These are phyloP conservation scores for Zoanthus sociatus DNA, from an alignment of 92 coral and sea anemone species.

Conservation along the genomic window DNA sequence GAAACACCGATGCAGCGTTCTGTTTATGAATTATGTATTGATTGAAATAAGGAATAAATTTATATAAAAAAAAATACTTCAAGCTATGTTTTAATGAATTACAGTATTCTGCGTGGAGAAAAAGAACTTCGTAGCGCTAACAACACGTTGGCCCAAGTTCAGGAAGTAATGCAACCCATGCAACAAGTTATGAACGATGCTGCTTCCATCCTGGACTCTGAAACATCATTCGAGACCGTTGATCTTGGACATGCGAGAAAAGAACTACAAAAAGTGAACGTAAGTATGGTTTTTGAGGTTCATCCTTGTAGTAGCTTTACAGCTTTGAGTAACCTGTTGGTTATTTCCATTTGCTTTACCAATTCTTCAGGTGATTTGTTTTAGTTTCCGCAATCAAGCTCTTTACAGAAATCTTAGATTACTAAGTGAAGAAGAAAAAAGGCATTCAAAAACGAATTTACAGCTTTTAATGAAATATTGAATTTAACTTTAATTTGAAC, in stretches of 20 bases:
- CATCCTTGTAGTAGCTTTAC: background rate
- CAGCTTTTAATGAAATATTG: background rate
- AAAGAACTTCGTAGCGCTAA: slow-evolving; percentile 82
- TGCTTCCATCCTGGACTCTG: slow-evolving; percentile 82
- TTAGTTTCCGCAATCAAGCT: background rate
- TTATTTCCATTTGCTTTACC: too few species aligned
- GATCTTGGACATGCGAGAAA: slow-evolving; percentile 80
- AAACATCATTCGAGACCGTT: slow-evolving; percentile 76
- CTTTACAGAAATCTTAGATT: background rate
- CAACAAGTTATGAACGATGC: slow-evolving; percentile 88
- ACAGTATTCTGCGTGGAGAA: slow-evolving; percentile 69
- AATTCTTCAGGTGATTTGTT: too few species aligned
- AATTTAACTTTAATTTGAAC: background rate
- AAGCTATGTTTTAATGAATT: background rate
- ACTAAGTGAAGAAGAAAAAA: too few species aligned
- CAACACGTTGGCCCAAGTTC: slow-evolving; percentile 86
- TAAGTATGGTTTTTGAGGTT: slow-evolving; percentile 45
- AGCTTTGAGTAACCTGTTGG: background rate
- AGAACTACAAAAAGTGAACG: slow-evolving; percentile 84
- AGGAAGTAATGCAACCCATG: slow-evolving; percentile 87
- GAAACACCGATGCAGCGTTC: too few species aligned
- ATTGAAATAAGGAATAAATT: background rate
- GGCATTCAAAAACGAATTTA: background rate
- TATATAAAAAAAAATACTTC: background rate
- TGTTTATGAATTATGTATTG: too few species aligned